These are phyloP conservation scores for Riparia riparia DNA, from an alignment of 2,113 vertebrate species.

Conservation along the genomic window DNA sequence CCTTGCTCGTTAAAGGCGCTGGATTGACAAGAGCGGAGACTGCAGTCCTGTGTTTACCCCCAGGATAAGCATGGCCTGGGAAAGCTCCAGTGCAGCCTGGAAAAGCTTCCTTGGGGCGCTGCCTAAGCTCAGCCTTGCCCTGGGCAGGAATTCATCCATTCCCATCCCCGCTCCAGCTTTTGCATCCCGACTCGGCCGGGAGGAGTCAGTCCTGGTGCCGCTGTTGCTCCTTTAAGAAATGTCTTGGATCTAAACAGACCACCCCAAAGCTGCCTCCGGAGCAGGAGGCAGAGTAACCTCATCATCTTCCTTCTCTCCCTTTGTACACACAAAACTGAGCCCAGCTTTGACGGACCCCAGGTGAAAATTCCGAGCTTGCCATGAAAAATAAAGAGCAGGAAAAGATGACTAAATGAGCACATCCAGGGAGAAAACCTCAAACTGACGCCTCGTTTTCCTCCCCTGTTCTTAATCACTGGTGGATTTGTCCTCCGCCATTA, in stretches of 20 bases:
- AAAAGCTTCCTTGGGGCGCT: neutral
- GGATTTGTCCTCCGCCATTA: slow-evolving; percentile 16
- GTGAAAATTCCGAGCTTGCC: slow-evolving; percentile 50
- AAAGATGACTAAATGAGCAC: slow-evolving; percentile 33
- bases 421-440: slow-evolving; percentile 40
- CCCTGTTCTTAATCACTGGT: neutral
- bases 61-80: neutral
- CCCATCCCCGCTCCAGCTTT: neutral
- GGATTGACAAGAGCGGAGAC: neutral
- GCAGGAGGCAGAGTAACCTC: slow-evolving; percentile 41
- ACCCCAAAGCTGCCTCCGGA: slow-evolving; percentile 24
- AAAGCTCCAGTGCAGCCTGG: neutral
- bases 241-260: slow-evolving; percentile 13
- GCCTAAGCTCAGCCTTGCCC: neutral
- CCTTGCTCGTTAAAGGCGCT: slow-evolving; percentile 12
- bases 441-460: slow-evolving; percentile 4
- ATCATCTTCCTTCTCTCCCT: neutral
- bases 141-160: neutral
- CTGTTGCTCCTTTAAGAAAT: neutral
- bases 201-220: neutral
- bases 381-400: slow-evolving; percentile 65
- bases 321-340: slow-evolving; percentile 18
- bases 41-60: slow-evolving; percentile 40
- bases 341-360: slow-evolving; percentile 44
- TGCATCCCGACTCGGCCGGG: neutral